Conservation (phyloP, 2,888 invertebrate genomes). For the Nematopogon swammerdamellus region DNA sequence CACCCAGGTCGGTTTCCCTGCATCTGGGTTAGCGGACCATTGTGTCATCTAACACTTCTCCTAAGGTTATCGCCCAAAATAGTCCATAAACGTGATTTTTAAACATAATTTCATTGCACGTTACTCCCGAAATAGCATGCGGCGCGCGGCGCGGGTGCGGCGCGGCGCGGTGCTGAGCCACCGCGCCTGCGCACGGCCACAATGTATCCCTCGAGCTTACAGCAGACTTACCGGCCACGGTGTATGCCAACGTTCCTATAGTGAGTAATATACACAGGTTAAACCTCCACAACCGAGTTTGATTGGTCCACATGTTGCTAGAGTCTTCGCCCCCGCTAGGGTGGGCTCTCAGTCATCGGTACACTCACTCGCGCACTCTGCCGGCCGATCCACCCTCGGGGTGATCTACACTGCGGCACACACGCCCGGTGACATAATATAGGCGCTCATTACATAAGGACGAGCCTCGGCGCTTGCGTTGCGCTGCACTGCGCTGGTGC, state of each 20-base stretch:
- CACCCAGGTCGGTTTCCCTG: constrained; percentile 6
- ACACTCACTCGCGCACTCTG: constrained; percentile 52
- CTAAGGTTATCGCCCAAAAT: constrained; percentile 52
- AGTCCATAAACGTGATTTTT: constrained; percentile 51
- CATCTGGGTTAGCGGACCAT: constrained; percentile 35
- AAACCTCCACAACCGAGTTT: constrained; percentile 50
- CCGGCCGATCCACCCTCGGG: constrained; percentile 37
- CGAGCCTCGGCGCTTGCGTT: too few relatives aligned
- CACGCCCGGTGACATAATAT: neutral
- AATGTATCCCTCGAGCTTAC: constrained; percentile 9
- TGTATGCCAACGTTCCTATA: constrained; percentile 32
- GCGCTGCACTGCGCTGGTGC: too few relatives aligned
- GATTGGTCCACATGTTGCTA: constrained; percentile 51
- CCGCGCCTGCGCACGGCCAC: constrained; percentile 16
- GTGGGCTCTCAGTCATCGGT: constrained; percentile 52
- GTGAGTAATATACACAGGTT: constrained; percentile 47
- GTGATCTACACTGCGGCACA: constrained; percentile 29
- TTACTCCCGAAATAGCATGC: constrained; percentile 51
- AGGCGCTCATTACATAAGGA: neutral
- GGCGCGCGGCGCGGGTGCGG: constrained; percentile 37
- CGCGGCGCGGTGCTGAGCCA: constrained; percentile 12
- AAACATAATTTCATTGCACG: constrained; percentile 59
- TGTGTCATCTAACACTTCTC: constrained; percentile 35
- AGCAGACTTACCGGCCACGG: constrained; percentile 43
- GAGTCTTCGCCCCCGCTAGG: constrained; percentile 35